Evolutionary conservation across 92 coral and sea anemone species (phyloP).

Genomic region (Paragorgia papillata): DNA sequence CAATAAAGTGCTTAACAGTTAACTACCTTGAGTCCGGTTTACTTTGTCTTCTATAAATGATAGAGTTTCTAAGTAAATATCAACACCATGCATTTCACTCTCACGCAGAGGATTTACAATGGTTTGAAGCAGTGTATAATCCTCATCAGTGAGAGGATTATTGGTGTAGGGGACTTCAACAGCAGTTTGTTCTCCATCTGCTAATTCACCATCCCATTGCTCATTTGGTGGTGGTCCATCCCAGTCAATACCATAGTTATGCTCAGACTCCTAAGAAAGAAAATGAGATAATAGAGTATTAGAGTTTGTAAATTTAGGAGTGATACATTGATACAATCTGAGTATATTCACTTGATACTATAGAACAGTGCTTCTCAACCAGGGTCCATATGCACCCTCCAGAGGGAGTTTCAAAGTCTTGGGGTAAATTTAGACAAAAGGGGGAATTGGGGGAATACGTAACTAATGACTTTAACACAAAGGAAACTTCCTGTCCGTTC

Average conservation of each 20-base stretch:
- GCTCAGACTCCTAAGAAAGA: neutral
- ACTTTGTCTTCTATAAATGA: neutral
- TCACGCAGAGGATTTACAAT: conserved; percentile 2
- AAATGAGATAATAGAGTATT: neutral
- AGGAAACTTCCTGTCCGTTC: no score
- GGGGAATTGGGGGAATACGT: no score
- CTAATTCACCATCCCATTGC: neutral
- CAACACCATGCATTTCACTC: conserved; percentile 9
- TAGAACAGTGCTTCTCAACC: no score
- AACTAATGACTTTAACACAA: no score
- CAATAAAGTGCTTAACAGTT: neutral
- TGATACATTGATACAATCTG: no score
- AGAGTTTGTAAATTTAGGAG: neutral
- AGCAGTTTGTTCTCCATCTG: neutral
- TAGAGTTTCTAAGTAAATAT: conserved; percentile 1
- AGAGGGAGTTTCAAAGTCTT: no score
- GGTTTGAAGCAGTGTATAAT: neutral
- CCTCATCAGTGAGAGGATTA: neutral
- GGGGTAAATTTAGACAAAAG: no score
- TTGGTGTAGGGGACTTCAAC: conserved; percentile 2
- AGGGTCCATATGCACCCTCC: no score
- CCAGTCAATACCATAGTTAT: conserved; percentile 3
- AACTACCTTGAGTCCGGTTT: neutral
- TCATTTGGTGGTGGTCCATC: neutral
- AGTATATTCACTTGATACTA: no score